A percentile compares a stretch with the other conserved stretches of the same genome.
Conservation (phyloP, 2,888 invertebrate species). For the Agrochola lota region DNA sequence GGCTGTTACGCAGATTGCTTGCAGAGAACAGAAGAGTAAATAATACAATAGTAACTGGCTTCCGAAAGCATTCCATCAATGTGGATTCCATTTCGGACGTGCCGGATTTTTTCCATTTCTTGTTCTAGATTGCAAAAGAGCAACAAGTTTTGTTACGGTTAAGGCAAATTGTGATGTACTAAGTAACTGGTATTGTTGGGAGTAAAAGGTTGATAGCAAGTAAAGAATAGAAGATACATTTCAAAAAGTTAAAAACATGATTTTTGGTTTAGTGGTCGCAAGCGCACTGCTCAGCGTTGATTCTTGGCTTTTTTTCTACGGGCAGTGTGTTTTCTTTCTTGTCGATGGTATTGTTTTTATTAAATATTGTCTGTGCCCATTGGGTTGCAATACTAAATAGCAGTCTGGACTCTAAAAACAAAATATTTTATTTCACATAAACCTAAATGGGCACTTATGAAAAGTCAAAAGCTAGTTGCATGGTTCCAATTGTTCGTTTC, state of each 20-base stretch:
- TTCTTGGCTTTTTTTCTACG: not conserved
- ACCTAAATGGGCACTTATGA: no score
- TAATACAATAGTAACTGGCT: constrained; percentile 11
- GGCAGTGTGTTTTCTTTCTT: not conserved
- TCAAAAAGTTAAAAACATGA: not conserved
- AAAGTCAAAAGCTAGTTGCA: no score
- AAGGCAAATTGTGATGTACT: not conserved
- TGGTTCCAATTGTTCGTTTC: no score
- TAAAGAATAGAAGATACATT: not conserved
- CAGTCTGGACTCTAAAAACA: no score
- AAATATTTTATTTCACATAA: no score
- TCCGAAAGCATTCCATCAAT: constrained; percentile 24
- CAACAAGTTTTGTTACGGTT: constrained; percentile 11
- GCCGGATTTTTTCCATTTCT: constrained; percentile 16
- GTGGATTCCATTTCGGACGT: constrained; percentile 20
- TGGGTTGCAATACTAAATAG: no score
- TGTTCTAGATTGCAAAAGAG: constrained; percentile 16
- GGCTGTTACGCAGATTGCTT: constrained; percentile 26
- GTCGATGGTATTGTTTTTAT: not conserved
- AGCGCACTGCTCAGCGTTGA: not conserved
- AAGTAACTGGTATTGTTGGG: not conserved
- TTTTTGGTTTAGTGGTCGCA: not conserved
- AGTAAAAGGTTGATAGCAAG: not conserved
- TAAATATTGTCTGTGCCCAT: not conserved
- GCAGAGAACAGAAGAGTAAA: constrained; percentile 9